phyloP scores from a whole-genome alignment of 2,797 vertebrate species.

The Lutjanus argentimaculatus region DNA sequence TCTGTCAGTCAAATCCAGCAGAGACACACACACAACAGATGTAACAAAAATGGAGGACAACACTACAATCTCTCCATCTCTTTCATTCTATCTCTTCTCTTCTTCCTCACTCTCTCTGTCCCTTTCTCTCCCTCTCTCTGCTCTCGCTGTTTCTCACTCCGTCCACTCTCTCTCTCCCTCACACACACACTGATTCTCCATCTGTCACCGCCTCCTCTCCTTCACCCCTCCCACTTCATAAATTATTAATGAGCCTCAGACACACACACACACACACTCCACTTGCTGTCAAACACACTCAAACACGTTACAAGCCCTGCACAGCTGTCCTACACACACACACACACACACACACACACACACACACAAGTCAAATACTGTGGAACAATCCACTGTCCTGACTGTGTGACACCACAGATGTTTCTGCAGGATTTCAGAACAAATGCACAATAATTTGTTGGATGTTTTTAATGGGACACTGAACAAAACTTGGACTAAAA shows the following conservation, averaged over 20 bases:
- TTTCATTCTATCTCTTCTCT: slow-evolving; percentile 14
- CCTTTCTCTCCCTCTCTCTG: slow-evolving; percentile 41
- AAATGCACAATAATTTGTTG: background rate
- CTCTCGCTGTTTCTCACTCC: slow-evolving; percentile 35
- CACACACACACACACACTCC: slow-evolving; percentile 37
- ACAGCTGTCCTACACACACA: slow-evolving; percentile 29
- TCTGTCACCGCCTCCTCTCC: slow-evolving; percentile 80
- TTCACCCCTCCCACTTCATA: slow-evolving; percentile 83
- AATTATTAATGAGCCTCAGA: slow-evolving; percentile 80
- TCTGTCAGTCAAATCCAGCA: slow-evolving; percentile 39
- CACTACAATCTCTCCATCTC: slow-evolving; percentile 12
- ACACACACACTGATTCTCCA: slow-evolving; percentile 75
- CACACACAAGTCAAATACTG: slow-evolving; percentile 6
- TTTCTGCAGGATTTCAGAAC: background rate
- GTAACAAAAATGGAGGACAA: background rate
- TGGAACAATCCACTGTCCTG: background rate
- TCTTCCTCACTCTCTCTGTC: slow-evolving; percentile 33
- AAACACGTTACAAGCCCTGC: slow-evolving; percentile 8
- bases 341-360: slow-evolving; percentile 40
- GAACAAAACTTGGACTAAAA: background rate
- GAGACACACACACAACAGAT: background rate
- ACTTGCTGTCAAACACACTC: slow-evolving; percentile 52
- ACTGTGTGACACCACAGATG: background rate
- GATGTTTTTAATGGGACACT: background rate
- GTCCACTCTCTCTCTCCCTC: slow-evolving; percentile 35